Evolutionary conservation across 2,888 invertebrate genomes (phyloP).

Genomic region (Eristalis intricaria): DNA sequence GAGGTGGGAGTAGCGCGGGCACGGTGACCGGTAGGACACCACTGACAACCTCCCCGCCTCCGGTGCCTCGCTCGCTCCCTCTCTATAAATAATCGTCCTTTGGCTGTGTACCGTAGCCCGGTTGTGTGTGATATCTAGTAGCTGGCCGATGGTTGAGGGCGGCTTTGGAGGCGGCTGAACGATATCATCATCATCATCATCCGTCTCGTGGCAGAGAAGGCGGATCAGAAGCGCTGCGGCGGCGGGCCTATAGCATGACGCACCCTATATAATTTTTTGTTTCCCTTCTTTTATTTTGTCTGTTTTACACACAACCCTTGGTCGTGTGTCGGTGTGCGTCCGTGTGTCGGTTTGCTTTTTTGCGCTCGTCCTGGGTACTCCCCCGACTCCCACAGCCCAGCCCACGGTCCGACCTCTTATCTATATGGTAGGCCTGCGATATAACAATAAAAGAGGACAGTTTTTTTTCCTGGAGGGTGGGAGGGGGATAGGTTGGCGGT

Average conservation of each 20-base stretch:
- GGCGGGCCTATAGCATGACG: slow-evolving; percentile 60
- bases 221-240: slow-evolving; percentile 34
- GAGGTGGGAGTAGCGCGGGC: slow-evolving; percentile 10
- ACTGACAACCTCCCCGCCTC: slow-evolving; percentile 33
- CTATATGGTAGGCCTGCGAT: slow-evolving; percentile 30
- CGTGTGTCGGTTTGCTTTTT: slow-evolving; percentile 11
- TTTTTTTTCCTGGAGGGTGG: slow-evolving; percentile 36
- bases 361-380: neutral
- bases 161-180: slow-evolving; percentile 22
- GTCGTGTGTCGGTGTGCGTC: slow-evolving; percentile 1
- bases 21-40: slow-evolving; percentile 23
- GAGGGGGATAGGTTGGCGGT: neutral
- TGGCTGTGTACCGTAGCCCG: slow-evolving; percentile 28
- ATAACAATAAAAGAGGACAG: slow-evolving; percentile 59
- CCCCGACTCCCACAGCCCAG: neutral
- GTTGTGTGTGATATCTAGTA: slow-evolving; percentile 60
- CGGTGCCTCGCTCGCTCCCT: neutral
- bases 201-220: slow-evolving; percentile 25
- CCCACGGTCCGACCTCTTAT: neutral
- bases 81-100: slow-evolving; percentile 64
- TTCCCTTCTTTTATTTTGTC: slow-evolving; percentile 13
- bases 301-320: slow-evolving; percentile 3
- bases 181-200: slow-evolving; percentile 57
- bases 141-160: neutral
- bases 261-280: slow-evolving; percentile 46